Base-by-base conservation (phyloP, 2,888 invertebrate species). In the Synanthedon formicaeformis region DNA sequence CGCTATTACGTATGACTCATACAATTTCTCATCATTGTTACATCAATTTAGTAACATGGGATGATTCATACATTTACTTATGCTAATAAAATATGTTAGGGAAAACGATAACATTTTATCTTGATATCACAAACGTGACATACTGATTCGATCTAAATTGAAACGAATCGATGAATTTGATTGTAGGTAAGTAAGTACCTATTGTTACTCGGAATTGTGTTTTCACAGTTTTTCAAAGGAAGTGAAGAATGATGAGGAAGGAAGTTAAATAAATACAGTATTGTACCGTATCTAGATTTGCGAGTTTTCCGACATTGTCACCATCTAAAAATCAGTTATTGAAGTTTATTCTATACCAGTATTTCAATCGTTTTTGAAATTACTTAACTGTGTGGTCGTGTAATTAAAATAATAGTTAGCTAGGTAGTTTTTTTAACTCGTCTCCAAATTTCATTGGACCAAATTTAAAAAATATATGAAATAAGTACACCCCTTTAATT, bases 41-140 rank as follows among this genome's bases (percentile, higher is more conserved):
- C 53, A 51, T 53, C 51, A 53, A 48, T 53, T 53, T 51, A 34
- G 53, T 50, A 51, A 53, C 40, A 6, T 18, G 40, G 40, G 34
- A 50, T 53, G 53, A 53, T 14, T 53, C 53, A 53, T 48, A 23
- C 40, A 45, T 14, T 13, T n/a, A 8, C 45, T 45, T 45, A 45
- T 45, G 45, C 45, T 23, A 23, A 23, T 23, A 45, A 45, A 45
- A 6, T 13, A 45, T 45, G 45, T 13, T 5, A 45, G 45, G 13
- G 45, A 45, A 45, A 45, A 45, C 8, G n/a, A 45, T 45, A 45
- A 45, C 13, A 6, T 45, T 45, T 45, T 2, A 34, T 34, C 3
- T 34, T 45, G 12, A 45, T 45, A 45, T 12, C 11, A n/a, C 11
- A n/a, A 2, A 45, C 11, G n/a, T 45, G 11, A 13, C 14, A 13